phyloP scores from a whole-genome alignment of 2,888 invertebrate genomes.

The Tachystola acroxantha region DNA sequence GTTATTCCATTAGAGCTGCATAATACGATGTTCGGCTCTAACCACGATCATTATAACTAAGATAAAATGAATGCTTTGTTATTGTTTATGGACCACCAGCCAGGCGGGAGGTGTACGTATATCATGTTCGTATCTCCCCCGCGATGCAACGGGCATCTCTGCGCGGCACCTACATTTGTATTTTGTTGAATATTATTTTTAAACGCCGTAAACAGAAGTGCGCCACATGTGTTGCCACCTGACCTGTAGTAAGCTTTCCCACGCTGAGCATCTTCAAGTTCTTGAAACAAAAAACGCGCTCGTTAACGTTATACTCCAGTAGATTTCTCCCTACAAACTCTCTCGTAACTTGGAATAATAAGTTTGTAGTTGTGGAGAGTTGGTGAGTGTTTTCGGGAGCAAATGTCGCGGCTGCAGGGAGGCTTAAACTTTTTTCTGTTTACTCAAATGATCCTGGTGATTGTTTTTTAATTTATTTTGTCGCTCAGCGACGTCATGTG shows the following conservation, averaged over 20 bases:
- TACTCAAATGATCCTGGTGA: constrained; percentile 74
- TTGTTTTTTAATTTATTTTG: constrained; percentile 76
- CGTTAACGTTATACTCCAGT: constrained; percentile 45
- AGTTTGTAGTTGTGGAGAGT: constrained; percentile 12
- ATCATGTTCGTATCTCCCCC: constrained; percentile 48
- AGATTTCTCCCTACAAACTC: constrained; percentile 32
- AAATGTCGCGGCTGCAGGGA: constrained; percentile 59
- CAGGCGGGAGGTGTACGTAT: constrained; percentile 26
- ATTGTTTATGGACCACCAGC: constrained; percentile 71
- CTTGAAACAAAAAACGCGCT: constrained; percentile 50
- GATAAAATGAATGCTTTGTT: constrained; percentile 57
- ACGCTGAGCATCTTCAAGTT: constrained; percentile 54
- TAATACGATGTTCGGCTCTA: constrained; percentile 34
- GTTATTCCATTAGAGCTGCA: constrained; percentile 38
- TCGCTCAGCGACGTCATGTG: constrained; percentile 68
- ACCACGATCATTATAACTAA: constrained; percentile 43
- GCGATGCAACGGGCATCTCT: constrained; percentile 50
- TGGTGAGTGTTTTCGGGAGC: constrained; percentile 57
- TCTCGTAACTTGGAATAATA: constrained; percentile 30
- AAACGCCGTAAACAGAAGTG: constrained; percentile 64
- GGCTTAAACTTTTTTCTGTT: constrained; percentile 68
- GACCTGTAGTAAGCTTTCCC: constrained; percentile 70
- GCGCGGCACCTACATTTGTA: constrained; percentile 50
- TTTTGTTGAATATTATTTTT: constrained; percentile 70
- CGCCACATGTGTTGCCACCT: constrained; percentile 73